Conservation (phyloP, 2,888 invertebrate genomes). For the Bembecia ichneumoniformis region DNA sequence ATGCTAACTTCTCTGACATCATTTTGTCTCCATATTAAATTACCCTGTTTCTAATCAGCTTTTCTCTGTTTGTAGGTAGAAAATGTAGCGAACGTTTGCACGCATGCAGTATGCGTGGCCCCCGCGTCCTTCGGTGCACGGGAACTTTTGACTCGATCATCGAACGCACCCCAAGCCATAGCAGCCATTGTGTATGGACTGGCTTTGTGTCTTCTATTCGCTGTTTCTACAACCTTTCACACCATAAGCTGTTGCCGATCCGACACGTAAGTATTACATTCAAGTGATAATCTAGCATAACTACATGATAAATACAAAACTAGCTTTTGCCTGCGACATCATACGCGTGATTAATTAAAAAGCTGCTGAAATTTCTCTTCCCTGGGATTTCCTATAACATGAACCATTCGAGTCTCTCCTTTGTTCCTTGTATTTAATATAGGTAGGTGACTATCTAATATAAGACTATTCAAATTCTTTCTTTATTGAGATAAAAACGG, state of each 20-base stretch:
- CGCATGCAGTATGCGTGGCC: slow-evolving; percentile 90
- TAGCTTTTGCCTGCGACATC: too few relatives aligned
- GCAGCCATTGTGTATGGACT: slow-evolving; percentile 90
- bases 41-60: too few relatives aligned
- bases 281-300: neutral
- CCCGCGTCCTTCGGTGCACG: slow-evolving; percentile 86
- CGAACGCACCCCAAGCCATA: slow-evolving; percentile 80
- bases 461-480: too few relatives aligned
- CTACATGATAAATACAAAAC: neutral
- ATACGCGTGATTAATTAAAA: too few relatives aligned
- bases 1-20: too few relatives aligned
- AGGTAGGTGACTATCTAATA: too few relatives aligned
- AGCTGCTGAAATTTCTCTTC: too few relatives aligned
- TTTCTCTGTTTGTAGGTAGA: slow-evolving; percentile 72
- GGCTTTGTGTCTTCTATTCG: slow-evolving; percentile 87
- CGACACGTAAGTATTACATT: slow-evolving; percentile 46
- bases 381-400: too few relatives aligned
- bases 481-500: too few relatives aligned
- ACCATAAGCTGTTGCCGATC: slow-evolving; percentile 82
- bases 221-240: slow-evolving; percentile 92
- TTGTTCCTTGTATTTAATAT: too few relatives aligned
- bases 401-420: too few relatives aligned
- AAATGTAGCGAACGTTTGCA: slow-evolving; percentile 92
- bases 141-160: slow-evolving; percentile 81
- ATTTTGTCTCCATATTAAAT: too few relatives aligned